A percentile compares a stretch with the other conserved stretches of the same genome.
phyloP scores from a whole-genome alignment of 1,140 invertebrate genomes.

The Lasioglossum albipes region DNA sequence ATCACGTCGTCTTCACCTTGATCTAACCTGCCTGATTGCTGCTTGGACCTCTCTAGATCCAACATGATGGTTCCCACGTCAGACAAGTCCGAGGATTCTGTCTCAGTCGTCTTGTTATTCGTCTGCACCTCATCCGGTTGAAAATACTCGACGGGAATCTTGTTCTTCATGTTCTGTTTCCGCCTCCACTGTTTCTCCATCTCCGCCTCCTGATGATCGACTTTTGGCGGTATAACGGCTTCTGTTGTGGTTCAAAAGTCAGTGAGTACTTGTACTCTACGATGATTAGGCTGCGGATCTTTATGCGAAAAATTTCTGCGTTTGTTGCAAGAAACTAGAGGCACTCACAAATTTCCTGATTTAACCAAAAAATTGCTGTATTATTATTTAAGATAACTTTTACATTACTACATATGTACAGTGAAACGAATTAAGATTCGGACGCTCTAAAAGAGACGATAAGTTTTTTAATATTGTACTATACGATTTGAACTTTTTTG shows the following conservation, averaged over 20 bases:
- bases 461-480: too few relatives aligned
- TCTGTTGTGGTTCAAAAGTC: neutral
- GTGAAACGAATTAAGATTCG: too few relatives aligned
- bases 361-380: too few relatives aligned
- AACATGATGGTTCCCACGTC: neutral
- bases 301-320: too few relatives aligned
- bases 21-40: slow-evolving; percentile 20
- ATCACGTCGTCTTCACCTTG: slow-evolving; percentile 33
- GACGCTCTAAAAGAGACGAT: too few relatives aligned
- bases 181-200: slow-evolving; percentile 39
- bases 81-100: neutral
- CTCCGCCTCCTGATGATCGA: slow-evolving; percentile 50
- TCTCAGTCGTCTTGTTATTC: neutral
- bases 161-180: slow-evolving; percentile 23
- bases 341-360: too few relatives aligned
- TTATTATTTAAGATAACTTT: too few relatives aligned
- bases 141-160: slow-evolving; percentile 58
- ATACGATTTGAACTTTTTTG: too few relatives aligned
- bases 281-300: too few relatives aligned
- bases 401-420: too few relatives aligned
- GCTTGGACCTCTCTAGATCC: neutral
- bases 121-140: slow-evolving; percentile 18
- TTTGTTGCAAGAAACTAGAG: too few relatives aligned
- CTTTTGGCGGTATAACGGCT: slow-evolving; percentile 14
- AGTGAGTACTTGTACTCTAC: neutral